Percentiles rank a stretch among this genome's conserved stretches.
phyloP scores from a whole-genome alignment of 2,888 invertebrate genomes.

The Phyllotreta cruciferae region DNA sequence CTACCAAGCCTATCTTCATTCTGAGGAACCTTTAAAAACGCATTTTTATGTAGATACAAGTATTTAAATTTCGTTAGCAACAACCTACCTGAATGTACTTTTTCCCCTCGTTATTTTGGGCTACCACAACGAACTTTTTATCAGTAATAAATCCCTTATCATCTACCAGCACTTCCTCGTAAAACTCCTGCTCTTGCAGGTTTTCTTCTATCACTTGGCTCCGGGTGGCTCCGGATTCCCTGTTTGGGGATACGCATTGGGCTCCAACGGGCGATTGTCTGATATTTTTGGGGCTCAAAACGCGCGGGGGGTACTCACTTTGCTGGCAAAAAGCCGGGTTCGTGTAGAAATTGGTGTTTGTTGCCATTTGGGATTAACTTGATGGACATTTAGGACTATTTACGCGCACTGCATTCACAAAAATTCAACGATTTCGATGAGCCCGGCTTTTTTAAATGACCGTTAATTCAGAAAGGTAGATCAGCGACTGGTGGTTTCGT shows the following conservation, averaged over 20 bases:
- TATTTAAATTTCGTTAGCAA: no score
- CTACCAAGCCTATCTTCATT: constrained; percentile 58
- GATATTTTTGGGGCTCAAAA: constrained; percentile 43
- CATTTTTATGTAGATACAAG: no score
- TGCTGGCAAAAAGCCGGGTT: constrained; percentile 83
- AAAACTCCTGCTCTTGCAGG: constrained; percentile 58
- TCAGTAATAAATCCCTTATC: constrained; percentile 55
- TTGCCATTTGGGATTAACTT: constrained; percentile 41
- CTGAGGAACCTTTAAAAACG: constrained; percentile 54
- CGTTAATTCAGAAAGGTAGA: constrained; percentile 42
- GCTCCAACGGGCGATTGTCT: constrained; percentile 59
- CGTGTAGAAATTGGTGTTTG: constrained; percentile 68
- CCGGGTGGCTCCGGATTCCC: constrained; percentile 40
- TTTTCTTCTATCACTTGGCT: constrained; percentile 41
- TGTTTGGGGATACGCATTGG: constrained; percentile 51
- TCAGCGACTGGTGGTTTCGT: constrained; percentile 48
- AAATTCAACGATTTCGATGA: constrained; percentile 9
- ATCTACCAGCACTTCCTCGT: constrained; percentile 59
- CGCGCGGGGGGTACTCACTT: constrained; percentile 67
- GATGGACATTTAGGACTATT: background rate
- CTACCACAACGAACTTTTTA: constrained; percentile 56
- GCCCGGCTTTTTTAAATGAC: constrained; percentile 26
- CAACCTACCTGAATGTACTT: constrained; percentile 41
- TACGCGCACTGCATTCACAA: constrained; percentile 15
- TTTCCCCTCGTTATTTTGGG: constrained; percentile 54